Evolutionary conservation across 2,797 vertebrate genomes (phyloP).

Genomic region (Hozukius guyotensis): DNA sequence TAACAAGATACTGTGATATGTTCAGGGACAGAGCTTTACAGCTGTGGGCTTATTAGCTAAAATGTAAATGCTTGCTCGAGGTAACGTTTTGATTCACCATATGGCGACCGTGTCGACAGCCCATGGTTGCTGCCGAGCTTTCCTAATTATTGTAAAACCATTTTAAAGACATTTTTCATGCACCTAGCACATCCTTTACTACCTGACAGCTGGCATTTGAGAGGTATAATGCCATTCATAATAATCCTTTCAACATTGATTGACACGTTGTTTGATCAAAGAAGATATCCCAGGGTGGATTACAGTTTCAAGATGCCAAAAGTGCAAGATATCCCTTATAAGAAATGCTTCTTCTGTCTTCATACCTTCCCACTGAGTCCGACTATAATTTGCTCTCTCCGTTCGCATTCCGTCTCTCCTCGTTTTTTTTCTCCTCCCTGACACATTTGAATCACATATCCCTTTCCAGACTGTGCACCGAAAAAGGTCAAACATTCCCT

Average conservation of each 20-base stretch:
- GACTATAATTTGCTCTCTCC: slow-evolving; percentile 56
- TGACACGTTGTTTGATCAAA: slow-evolving; percentile 79
- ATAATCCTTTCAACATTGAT: slow-evolving; percentile 75
- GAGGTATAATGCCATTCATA: slow-evolving; percentile 63
- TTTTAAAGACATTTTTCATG: slow-evolving; percentile 46
- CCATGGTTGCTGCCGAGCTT: not conserved
- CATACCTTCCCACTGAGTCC: slow-evolving; percentile 15
- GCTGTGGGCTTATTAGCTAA: slow-evolving; percentile 25
- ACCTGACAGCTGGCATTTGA: slow-evolving; percentile 62
- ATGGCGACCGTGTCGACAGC: slow-evolving; percentile 21
- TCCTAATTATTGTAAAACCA: slow-evolving; percentile 25
- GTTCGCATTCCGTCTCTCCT: slow-evolving; percentile 36
- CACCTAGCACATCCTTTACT: slow-evolving; percentile 28
- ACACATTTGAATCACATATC: slow-evolving; percentile 78
- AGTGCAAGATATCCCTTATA: slow-evolving; percentile 56
- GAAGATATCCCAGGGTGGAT: slow-evolving; percentile 67
- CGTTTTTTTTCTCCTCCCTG: slow-evolving; percentile 55
- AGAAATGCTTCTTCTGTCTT: slow-evolving; percentile 48
- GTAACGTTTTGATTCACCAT: slow-evolving; percentile 41
- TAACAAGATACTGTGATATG: slow-evolving; percentile 46
- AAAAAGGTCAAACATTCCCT: slow-evolving; percentile 80
- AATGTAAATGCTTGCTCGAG: slow-evolving; percentile 36
- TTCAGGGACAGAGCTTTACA: slow-evolving; percentile 19
- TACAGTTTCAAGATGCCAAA: slow-evolving; percentile 56
- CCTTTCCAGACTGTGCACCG: slow-evolving; percentile 70